Evolutionary conservation across 2,797 vertebrate species (phyloP).

Genomic region (Mormyrus hasselquistii): DNA sequence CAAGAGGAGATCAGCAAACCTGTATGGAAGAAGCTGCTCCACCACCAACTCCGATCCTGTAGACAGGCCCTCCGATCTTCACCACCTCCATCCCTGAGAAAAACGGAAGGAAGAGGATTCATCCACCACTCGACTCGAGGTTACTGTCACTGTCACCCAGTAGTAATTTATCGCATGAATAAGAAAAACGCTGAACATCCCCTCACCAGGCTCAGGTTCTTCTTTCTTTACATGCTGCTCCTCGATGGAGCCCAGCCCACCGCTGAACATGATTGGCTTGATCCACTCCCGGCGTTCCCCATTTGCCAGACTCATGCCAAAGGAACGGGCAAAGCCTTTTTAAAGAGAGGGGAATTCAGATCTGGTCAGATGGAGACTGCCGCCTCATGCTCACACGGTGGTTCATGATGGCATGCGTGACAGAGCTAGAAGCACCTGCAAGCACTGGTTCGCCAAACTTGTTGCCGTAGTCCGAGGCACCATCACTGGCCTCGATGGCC

Average conservation of each 20-base stretch:
- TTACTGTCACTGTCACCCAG: neutral
- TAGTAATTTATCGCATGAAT: neutral
- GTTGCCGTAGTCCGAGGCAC: constrained; percentile 90
- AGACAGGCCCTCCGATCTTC: constrained; percentile 88
- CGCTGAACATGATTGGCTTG: constrained; percentile 93
- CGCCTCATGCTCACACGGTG: neutral
- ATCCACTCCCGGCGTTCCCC: constrained; percentile 84
- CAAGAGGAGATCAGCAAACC: constrained; percentile 44
- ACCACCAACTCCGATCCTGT: constrained; percentile 86
- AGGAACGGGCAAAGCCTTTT: constrained; percentile 85
- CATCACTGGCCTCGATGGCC: constrained; percentile 80
- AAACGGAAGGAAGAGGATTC: neutral
- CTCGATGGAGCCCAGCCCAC: constrained; percentile 81
- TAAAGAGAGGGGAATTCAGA: neutral
- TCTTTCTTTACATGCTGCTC: constrained; percentile 72
- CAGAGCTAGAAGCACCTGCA: constrained; percentile 55
- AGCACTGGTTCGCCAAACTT: constrained; percentile 89
- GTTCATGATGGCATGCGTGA: neutral
- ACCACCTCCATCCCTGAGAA: constrained; percentile 81
- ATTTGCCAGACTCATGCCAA: constrained; percentile 69
- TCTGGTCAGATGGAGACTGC: neutral
- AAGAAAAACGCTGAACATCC: neutral
- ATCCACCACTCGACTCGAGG: neutral
- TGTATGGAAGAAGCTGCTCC: constrained; percentile 86
- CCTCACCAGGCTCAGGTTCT: constrained; percentile 61